Evolutionary conservation across 2,888 invertebrate species (phyloP).

Genomic region (Conus canariensis): DNA sequence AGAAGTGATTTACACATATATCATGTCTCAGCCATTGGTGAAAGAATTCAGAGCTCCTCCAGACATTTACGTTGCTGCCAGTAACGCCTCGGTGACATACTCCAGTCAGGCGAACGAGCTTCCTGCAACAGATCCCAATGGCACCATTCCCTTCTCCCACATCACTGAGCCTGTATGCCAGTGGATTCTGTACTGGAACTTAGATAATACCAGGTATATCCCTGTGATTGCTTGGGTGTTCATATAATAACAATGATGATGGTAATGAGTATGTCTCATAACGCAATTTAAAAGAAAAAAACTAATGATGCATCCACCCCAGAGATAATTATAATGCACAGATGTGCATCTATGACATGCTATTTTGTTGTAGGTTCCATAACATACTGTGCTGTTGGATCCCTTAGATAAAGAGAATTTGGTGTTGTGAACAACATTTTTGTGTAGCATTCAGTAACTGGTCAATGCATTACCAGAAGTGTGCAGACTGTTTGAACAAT

Average conservation of each 20-base stretch:
- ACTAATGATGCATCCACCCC: no score
- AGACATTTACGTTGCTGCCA: background rate
- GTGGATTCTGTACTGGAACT: conserved; percentile 68
- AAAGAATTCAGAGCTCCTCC: background rate
- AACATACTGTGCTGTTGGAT: background rate
- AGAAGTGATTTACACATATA: background rate
- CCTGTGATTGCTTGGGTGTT: background rate
- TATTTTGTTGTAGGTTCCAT: background rate
- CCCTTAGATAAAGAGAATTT: no score
- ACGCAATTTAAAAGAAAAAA: no score
- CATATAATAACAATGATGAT: no score
- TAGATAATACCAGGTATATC: conserved; percentile 46
- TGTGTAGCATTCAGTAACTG: no score
- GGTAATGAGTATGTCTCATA: no score
- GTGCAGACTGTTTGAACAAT: no score
- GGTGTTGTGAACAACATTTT: no score
- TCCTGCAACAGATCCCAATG: background rate
- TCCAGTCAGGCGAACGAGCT: background rate
- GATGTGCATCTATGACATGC: no score
- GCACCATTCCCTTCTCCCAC: conserved; percentile 43
- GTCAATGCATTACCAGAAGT: no score
- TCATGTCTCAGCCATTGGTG: background rate
- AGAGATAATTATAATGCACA: no score
- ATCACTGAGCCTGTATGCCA: conserved; percentile 64
- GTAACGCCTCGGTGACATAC: background rate